Conservation (phyloP, 2,888 invertebrate species). For the Ophonus ardosiacus region DNA sequence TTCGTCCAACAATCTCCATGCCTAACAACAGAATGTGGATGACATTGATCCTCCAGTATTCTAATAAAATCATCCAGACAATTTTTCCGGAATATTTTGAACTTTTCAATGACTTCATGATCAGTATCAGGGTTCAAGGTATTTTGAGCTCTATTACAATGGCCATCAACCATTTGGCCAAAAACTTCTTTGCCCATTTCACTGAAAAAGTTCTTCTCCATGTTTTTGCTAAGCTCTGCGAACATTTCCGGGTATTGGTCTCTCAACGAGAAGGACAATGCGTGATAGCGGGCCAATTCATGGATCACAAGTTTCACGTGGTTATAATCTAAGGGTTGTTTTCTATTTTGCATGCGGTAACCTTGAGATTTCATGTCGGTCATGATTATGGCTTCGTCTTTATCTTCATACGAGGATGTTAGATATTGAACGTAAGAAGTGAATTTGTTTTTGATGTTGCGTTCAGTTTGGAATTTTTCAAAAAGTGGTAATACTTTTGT, state of each 20-base stretch:
- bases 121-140: conserved; percentile 64
- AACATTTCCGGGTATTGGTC: conserved; percentile 68
- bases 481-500: conserved; percentile 68
- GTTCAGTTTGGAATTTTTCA: conserved; percentile 67
- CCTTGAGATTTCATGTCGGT: conserved; percentile 68
- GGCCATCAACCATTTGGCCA: background rate
- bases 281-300: conserved; percentile 71
- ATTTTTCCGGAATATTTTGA: conserved; percentile 62
- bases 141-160: conserved; percentile 60
- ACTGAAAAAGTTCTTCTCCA: conserved; percentile 65
- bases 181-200: background rate
- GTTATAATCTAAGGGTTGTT: conserved; percentile 68
- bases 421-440: conserved; percentile 64
- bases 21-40: conserved; percentile 68
- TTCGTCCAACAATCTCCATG: conserved; percentile 70
- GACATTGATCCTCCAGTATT: conserved; percentile 60
- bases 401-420: conserved; percentile 63
- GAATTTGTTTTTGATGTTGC: conserved; percentile 65
- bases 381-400: conserved; percentile 68
- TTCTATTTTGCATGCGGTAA: conserved; percentile 67
- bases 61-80: conserved; percentile 35
- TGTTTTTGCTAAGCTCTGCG: conserved; percentile 64
- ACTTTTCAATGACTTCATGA: conserved; percentile 60
- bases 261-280: conserved; percentile 69
- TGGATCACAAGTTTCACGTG: conserved; percentile 69